These are phyloP conservation scores for Paraescarpia echinospica DNA, from an alignment of 1,140 invertebrate species.

Conservation along the genomic window DNA sequence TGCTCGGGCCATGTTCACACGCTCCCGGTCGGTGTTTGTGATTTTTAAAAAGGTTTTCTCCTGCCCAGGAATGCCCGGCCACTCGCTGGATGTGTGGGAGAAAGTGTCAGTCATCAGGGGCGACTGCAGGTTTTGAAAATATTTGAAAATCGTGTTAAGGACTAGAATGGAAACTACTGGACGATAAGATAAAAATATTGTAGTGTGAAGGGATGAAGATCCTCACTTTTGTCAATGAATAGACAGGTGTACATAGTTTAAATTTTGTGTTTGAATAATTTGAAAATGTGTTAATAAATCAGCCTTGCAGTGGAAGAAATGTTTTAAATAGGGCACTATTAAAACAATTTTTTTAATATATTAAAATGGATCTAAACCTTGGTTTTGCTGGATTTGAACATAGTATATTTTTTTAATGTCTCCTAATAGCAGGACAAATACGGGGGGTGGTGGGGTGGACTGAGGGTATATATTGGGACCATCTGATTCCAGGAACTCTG, in stretches of 20 bases:
- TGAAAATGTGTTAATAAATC: neutral
- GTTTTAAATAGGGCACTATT: neutral
- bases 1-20: neutral
- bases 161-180: too few species aligned
- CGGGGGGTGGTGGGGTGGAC: too few species aligned
- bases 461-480: neutral
- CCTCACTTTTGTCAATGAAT: too few species aligned
- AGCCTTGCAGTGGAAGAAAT: neutral
- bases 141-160: neutral
- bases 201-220: too few species aligned
- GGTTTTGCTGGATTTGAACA: too few species aligned
- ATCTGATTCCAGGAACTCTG: neutral
- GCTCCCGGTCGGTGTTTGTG: neutral
- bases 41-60: neutral
- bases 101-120: neutral
- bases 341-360: too few species aligned
- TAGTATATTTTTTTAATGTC: too few species aligned
- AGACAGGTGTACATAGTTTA: too few species aligned
- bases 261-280: too few species aligned
- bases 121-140: neutral
- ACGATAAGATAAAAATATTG: too few species aligned
- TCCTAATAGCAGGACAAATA: too few species aligned
- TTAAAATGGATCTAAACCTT: too few species aligned
- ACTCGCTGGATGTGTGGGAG: neutral
- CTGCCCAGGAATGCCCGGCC: neutral